phyloP scores from a whole-genome alignment of 2,113 vertebrate genomes.

The Lampris megalopsis region DNA sequence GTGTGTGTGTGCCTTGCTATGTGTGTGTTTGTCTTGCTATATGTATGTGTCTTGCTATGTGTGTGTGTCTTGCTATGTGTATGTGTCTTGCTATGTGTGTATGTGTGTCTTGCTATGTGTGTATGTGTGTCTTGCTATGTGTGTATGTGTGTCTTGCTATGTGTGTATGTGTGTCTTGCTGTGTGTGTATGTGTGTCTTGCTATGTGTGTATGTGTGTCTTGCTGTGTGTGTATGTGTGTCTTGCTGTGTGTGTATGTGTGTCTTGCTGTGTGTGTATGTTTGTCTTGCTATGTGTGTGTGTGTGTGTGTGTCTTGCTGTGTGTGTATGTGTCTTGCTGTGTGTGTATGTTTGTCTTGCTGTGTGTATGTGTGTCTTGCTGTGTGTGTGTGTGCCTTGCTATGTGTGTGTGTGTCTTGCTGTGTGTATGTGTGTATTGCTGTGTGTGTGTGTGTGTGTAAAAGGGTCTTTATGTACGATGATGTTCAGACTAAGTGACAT shows the following conservation, averaged over 20 bases:
- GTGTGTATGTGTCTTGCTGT: slow-evolving; percentile 16
- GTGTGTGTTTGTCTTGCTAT: too few species aligned
- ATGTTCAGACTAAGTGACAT: slow-evolving; percentile 19
- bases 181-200: not conserved
- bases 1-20: too few species aligned
- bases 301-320: slow-evolving; percentile 15
- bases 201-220: slow-evolving; percentile 1
- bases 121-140: not conserved
- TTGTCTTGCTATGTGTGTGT: slow-evolving; percentile 10
- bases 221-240: slow-evolving; percentile 11
- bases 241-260: not conserved
- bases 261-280: slow-evolving; percentile 43
- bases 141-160: slow-evolving; percentile 14
- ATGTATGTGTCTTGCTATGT: too few species aligned
- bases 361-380: not conserved
- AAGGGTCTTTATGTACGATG: slow-evolving; percentile 39
- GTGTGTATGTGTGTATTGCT: slow-evolving; percentile 34
- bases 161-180: slow-evolving; percentile 13
- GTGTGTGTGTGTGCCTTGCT: slow-evolving; percentile 12
- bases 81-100: not conserved
- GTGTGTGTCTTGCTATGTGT: not conserved
- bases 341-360: not conserved
- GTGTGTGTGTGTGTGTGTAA: slow-evolving; percentile 11
- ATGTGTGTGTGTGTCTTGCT: slow-evolving; percentile 9
- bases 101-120: not conserved